Evolutionary conservation across 1,140 invertebrate species (phyloP).

Genomic region (Drosophila nigromelanica): DNA sequence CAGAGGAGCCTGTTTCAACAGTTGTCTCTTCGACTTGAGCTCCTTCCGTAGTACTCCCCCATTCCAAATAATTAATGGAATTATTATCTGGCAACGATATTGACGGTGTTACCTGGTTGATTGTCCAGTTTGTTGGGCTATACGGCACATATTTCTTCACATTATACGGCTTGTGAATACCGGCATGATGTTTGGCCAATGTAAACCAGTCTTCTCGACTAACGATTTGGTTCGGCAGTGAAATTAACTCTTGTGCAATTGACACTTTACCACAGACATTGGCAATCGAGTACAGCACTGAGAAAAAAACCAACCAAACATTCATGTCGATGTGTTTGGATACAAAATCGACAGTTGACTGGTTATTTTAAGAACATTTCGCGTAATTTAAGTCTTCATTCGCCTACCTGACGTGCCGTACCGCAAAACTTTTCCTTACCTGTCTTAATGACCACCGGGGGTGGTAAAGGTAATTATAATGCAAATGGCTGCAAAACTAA

Average conservation of each 20-base stretch:
- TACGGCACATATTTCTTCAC: constrained; percentile 49
- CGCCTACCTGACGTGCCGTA: constrained; percentile 35
- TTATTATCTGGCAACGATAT: background rate
- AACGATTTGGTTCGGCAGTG: constrained; percentile 21
- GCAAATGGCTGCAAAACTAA: background rate
- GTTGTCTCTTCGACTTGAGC: background rate
- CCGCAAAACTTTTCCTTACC: constrained; percentile 15
- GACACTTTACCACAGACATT: background rate
- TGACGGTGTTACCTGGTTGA: background rate
- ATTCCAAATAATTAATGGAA: background rate
- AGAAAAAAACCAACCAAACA: constrained; percentile 29
- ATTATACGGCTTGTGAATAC: constrained; percentile 40
- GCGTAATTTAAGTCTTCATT: constrained; percentile 17
- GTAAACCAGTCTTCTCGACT: constrained; percentile 52
- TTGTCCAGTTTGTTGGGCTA: constrained; percentile 14
- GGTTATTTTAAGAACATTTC: constrained; percentile 16
- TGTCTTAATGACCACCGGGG: constrained; percentile 12
- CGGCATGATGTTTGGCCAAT: constrained; percentile 41
- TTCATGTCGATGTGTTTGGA: constrained; percentile 37
- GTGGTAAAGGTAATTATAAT: background rate
- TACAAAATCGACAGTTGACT: constrained; percentile 30
- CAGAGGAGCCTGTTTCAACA: background rate
- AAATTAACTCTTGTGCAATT: background rate
- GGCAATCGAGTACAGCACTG: constrained; percentile 1
- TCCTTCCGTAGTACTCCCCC: background rate